Evolutionary conservation across 2,113 vertebrate genomes (phyloP).

Genomic region (Natator depressus): DNA sequence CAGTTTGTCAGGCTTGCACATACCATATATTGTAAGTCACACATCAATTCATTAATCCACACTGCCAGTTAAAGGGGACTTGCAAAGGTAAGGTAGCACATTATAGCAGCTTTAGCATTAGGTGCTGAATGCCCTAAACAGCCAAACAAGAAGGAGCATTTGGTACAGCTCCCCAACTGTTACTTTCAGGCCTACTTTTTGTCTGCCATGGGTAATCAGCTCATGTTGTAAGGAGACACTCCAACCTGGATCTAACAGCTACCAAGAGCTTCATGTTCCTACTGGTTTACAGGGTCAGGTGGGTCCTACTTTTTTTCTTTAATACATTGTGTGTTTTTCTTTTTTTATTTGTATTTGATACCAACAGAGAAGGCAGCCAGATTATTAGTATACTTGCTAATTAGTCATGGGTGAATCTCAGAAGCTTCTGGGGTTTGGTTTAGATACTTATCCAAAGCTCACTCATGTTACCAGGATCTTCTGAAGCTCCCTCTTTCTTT

Average conservation of each 20-base stretch:
- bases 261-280: not conserved
- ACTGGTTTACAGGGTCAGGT: not conserved
- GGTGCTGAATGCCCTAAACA: not conserved
- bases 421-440: not conserved
- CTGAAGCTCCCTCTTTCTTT: not conserved
- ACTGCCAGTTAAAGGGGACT: not conserved
- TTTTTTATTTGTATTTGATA: not conserved
- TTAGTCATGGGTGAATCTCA: not conserved
- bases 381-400: too few relatives aligned
- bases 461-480: not conserved
- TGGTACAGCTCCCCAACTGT: not conserved
- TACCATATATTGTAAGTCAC: not conserved
- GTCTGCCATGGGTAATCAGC: not conserved
- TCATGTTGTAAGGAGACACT: not conserved
- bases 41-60: not conserved
- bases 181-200: not conserved
- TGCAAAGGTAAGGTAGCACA: not conserved
- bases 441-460: not conserved
- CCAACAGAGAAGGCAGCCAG: not conserved
- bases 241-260: not conserved
- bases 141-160: not conserved
- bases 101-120: not conserved
- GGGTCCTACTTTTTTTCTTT: not conserved
- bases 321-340: not conserved
- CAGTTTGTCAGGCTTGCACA: not conserved